Base-by-base conservation (phyloP, 2,797 vertebrate species). In the Sebastes vulpes region DNA sequence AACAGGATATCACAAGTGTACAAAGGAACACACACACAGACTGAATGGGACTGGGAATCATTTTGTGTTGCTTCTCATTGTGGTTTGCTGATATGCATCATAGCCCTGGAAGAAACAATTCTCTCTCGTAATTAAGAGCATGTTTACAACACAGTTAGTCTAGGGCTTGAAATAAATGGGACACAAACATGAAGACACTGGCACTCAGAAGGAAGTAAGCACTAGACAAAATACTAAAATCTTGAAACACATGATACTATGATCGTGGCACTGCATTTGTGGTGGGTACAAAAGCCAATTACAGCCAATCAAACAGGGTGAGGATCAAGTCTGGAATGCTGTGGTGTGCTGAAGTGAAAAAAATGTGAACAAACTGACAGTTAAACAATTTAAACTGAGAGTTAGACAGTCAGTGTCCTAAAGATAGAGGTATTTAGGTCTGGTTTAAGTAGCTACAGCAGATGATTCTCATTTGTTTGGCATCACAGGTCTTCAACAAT, bases 121-220 rank as follows among this genome's bases (percentile, higher is more conserved):
- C 48, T 66, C 32, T 63, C 29, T 68, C 58, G 35, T 82, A 86
- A 94, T 92, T 73, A 85, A 90, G 59, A 80, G 70, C 86, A 84
- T 81, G 63, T 93, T 88, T 86, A 83, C 72, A 66, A 66, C 66
- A 71, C 18, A 72, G 65, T 48, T 66, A 63, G 54, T 68, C 38
- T 72, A 28, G 20, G 7, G 14, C 63, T 65, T 48, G 38, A 61
- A 64, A 31, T 48, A 82, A 64, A 38, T 60, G 11, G 18, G 52
- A 77, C 56, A 59, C 60, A 79, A 73, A 78, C 9, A 76, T 31
- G 23, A 60, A 76, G 65, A 73, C 70, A 48, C n/a, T 56, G 74
- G 25, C 52, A 66, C 18, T 66, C 35, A 12, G 65, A 72, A 31
- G 73, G 65, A 74, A 31, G 73, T 60, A 60, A 66, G 60, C 9